Conservation (phyloP, 1,140 invertebrate genomes). For the Drosophila teissieri region DNA sequence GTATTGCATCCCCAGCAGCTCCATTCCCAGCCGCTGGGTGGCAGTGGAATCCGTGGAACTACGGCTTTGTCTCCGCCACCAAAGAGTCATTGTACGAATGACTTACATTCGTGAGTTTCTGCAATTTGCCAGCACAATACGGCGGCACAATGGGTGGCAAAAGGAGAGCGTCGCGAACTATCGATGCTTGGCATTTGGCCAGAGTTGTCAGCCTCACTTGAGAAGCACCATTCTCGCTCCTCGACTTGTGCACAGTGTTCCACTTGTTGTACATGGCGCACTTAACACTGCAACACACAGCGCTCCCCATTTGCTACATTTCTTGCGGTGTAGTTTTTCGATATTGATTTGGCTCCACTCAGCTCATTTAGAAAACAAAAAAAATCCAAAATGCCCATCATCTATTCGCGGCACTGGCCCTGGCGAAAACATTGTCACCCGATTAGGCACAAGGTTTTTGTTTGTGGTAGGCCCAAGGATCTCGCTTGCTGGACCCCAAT, state of each 20-base stretch:
- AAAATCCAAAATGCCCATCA: slow-evolving; percentile 3
- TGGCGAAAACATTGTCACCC: slow-evolving; percentile 22
- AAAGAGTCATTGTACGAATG: slow-evolving; percentile 77
- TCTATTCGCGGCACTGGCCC: slow-evolving; percentile 26
- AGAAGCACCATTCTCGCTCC: not conserved
- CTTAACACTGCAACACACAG: no score
- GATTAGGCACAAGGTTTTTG: slow-evolving; percentile 54
- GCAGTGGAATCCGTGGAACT: slow-evolving; percentile 1
- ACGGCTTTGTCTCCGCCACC: slow-evolving; percentile 36
- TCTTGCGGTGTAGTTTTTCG: not conserved
- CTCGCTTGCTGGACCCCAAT: not conserved
- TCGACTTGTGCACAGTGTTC: not conserved
- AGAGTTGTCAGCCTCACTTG: slow-evolving; percentile 16
- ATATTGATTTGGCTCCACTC: slow-evolving; percentile 11
- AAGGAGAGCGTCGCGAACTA: slow-evolving; percentile 15
- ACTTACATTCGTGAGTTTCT: slow-evolving; percentile 61
- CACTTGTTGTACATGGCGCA: not conserved
- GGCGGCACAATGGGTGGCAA: slow-evolving; percentile 8
- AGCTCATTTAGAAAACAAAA: not conserved
- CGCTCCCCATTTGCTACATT: no score
- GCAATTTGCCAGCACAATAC: slow-evolving; percentile 42
- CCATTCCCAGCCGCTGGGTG: not conserved
- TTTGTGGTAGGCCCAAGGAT: slow-evolving; percentile 24
- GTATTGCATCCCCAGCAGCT: not conserved
- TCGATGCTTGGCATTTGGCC: slow-evolving; percentile 49